These are phyloP conservation scores for Cotesia typhae DNA, from an alignment of 1,140 invertebrate genomes.

Conservation along the genomic window DNA sequence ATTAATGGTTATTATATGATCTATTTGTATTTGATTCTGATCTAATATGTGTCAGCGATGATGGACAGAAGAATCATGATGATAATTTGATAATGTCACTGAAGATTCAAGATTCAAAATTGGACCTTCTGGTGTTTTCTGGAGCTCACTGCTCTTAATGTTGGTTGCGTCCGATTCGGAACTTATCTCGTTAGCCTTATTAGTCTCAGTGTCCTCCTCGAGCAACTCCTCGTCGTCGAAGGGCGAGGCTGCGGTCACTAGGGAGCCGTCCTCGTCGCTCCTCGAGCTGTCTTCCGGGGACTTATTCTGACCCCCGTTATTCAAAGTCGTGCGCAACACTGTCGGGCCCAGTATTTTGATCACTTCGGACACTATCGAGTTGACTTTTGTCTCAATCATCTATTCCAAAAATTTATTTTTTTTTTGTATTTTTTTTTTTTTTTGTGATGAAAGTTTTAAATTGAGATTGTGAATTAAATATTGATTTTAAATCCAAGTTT, in stretches of 20 bases:
- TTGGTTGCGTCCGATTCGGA: not conserved
- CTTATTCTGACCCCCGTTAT: conserved; percentile 59
- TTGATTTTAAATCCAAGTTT: too few species aligned
- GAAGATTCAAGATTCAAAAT: too few species aligned
- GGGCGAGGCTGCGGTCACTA: conserved; percentile 55
- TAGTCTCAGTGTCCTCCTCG: conserved; percentile 34
- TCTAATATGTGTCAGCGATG: too few species aligned
- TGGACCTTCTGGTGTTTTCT: conserved; percentile 35
- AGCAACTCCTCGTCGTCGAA: conserved; percentile 52
- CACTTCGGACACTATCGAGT: conserved; percentile 73
- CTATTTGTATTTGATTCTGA: too few species aligned
- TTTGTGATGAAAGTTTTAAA: not conserved
- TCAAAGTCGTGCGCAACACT: conserved; percentile 69
- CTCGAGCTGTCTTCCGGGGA: conserved; percentile 45
- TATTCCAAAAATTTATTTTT: conserved; percentile 67
- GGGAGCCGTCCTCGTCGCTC: conserved; percentile 44
- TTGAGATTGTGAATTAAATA: too few species aligned
- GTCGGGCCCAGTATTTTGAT: conserved; percentile 74
- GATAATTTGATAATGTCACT: too few species aligned
- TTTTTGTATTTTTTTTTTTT: not conserved
- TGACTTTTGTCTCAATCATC: conserved; percentile 81
- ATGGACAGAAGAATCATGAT: too few species aligned
- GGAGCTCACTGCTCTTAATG: conserved; percentile 32
- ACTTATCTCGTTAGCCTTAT: not conserved
- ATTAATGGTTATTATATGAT: too few species aligned